Base-by-base conservation (phyloP, 1,140 invertebrate species). In the Delia radicum region DNA sequence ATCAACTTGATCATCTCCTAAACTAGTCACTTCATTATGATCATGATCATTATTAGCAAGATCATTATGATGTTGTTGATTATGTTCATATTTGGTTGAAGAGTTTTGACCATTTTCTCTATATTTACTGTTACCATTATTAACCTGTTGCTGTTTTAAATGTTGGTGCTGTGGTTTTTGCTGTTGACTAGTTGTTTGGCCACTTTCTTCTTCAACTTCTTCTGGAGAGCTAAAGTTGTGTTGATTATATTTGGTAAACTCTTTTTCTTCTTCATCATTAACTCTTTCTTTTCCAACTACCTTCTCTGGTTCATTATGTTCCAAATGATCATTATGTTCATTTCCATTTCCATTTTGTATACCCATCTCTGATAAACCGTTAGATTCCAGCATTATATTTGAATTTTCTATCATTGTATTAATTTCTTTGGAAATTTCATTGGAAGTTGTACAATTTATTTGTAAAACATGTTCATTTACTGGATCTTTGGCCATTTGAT, bases 81-180 rank as follows among this genome's bases (percentile, higher is more conserved):
- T 33, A 33, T 63, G 24, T 7, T 26, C 65, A 21, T 69, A 10
- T 4, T 69, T 33, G 29, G 29, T 69, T 28, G 15, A 33, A 37
- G 65, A 69, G 65, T 18, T 69, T 33, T 69, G 65, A 33, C 65
- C 65, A 69, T 69, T 69, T 33, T 69, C 48, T 55, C 48, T 69
- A 33, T 31, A 5, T 69, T 69, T 33, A 33, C 31, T 69, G 65
- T 69, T 69, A 69, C 65, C n/a, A 21, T 69, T 69, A 69, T 18
- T 29, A 31, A 33, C 18, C 3, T 71, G 29, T 18, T 71, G 31
- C n/a, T n/a, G n/a, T n/a, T n/a, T n/a, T n/a, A n/a, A n/a, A 15
- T 28, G 27, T 46, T 27, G 21, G 42, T 28, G 42, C 46, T 21
- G 26, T 73, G 37, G n/a, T 73, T 31, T 12, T 73, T 28, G 71